phyloP scores from a whole-genome alignment of 2,888 invertebrate genomes.

The Argyra leucocephala region DNA sequence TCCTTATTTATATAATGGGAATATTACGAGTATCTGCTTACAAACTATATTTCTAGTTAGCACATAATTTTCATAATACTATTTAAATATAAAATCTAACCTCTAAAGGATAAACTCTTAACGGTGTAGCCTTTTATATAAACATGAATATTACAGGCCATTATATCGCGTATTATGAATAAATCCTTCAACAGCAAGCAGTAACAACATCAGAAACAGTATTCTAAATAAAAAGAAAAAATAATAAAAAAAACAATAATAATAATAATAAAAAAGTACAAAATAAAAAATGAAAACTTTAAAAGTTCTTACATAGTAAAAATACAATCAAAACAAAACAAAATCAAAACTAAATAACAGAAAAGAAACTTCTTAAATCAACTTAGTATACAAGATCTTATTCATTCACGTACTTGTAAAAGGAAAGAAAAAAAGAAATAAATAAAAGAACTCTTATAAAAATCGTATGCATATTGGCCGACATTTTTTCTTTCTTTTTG shows the following conservation, averaged over 20 bases:
- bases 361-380: neutral
- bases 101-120: slow-evolving; percentile 1
- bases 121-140: neutral
- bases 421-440: neutral
- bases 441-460: neutral
- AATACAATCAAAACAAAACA: neutral
- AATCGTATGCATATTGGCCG: neutral
- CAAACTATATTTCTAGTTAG: no score
- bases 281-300: neutral
- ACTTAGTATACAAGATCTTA: neutral
- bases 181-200: neutral
- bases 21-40: no score
- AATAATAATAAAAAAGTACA: neutral
- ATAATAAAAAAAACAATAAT: neutral
- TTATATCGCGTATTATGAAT: slow-evolving; percentile 1
- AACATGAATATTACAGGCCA: neutral
- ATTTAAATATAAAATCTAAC: neutral
- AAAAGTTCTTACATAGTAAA: neutral
- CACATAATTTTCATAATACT: neutral
- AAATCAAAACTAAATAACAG: no score
- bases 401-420: neutral
- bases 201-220: neutral
- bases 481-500: neutral
- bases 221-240: neutral
- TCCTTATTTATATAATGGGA: no score